Evolutionary conservation across 2,888 invertebrate genomes (phyloP), one percentile per base, ranked within the genome.

Genomic region (Apocheima hispidaria): DNA sequence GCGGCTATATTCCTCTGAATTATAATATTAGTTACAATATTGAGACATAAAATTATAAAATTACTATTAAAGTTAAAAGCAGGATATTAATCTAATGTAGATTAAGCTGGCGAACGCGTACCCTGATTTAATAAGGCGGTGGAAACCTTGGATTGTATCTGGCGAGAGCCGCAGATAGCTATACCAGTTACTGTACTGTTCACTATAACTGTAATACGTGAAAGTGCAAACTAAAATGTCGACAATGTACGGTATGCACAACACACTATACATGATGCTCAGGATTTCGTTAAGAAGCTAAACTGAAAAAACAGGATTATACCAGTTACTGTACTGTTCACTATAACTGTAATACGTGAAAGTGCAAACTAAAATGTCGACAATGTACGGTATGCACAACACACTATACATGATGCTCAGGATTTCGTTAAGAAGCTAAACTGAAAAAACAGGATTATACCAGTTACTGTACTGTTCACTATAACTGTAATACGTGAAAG

Each of bases 401-500:
- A 44, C 23, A 26, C 14, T 35, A 14, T 56, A 61, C 51, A 61
- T 44, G 35, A 4, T 43, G 60, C 7, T 49, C 21, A 14, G 9
- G 4, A 16, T 9, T 16, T 41, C 2, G 5, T n/a, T 21, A 5
- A 18, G n/a, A 12, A n/a, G 10, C 33, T 4, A 12, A 33, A 33
- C 2, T n/a, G n/a, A n/a, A n/a, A n/a, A n/a, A n/a, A n/a, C n/a
- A n/a, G n/a, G n/a, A n/a, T n/a, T 43, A 56, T 60, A 40, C 43
- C 35, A 44, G 43, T 59, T 61, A 64, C 53, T 49, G 30, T 36
- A 36, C n/a, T 5, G n/a, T 50, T 43, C 6, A 12, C 9, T 56
- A 61, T 59, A 60, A 59, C 66, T 60, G 61, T 61, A 35, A 60
- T 65, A 69, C 62, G 69, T 69, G 69, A 69, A 69, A 69, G 69